Conservation (phyloP, 2,797 vertebrate species). For the Gallinago nigripennis region DNA sequence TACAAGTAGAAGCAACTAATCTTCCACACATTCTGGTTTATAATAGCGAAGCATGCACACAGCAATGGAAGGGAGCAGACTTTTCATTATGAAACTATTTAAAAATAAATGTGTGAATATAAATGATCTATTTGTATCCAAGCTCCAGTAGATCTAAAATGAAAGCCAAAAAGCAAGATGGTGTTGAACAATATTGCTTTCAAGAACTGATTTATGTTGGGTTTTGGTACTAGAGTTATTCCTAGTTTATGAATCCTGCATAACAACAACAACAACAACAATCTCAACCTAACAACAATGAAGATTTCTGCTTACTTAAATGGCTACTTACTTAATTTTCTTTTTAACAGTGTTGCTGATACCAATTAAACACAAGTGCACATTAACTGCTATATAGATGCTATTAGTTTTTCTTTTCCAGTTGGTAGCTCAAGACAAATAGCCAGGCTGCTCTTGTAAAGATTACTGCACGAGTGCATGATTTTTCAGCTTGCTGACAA, state of each 20-base stretch:
- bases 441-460: conserved; percentile 3
- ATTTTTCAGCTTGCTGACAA: conserved; percentile 17
- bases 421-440: conserved; percentile 44
- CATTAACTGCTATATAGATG: conserved; percentile 34
- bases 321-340: conserved; percentile 57
- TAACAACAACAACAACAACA: neutral
- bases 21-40: conserved; percentile 56
- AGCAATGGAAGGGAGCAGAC: conserved; percentile 22
- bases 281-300: neutral
- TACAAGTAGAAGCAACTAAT: conserved; percentile 64
- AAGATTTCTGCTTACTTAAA: conserved; percentile 55
- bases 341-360: conserved; percentile 25
- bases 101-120: conserved; percentile 70
- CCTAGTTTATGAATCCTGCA: conserved; percentile 18
- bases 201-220: conserved; percentile 53
- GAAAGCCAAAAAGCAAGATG: conserved; percentile 62
- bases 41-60: conserved; percentile 24
- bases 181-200: conserved; percentile 46
- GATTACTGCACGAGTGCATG: neutral
- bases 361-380: conserved; percentile 52
- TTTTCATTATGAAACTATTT: conserved; percentile 74
- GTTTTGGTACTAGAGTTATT: neutral
- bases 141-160: conserved; percentile 59
- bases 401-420: conserved; percentile 44
- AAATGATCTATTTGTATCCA: conserved; percentile 72